Conservation (phyloP, 2,888 invertebrate species). For the Tromatobia lineatoria region DNA sequence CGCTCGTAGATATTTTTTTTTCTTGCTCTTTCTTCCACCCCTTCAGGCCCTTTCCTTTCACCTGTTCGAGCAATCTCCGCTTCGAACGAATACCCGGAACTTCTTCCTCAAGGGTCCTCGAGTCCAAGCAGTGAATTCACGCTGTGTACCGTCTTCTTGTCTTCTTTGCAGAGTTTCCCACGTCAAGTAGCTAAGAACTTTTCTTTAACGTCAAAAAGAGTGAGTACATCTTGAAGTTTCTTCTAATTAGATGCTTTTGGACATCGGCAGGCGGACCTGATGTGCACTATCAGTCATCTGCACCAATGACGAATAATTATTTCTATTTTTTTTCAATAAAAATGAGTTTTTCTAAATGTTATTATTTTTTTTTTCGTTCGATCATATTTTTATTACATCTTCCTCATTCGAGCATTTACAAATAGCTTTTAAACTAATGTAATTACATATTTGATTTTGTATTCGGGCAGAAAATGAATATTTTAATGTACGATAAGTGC, state of each 20-base stretch:
- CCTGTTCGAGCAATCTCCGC: constrained; percentile 75
- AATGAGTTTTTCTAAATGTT: not conserved
- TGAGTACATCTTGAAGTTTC: constrained; percentile 3
- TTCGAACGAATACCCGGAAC: constrained; percentile 78
- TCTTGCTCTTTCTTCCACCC: constrained; percentile 49
- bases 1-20: constrained; percentile 68
- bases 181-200: constrained; percentile 28
- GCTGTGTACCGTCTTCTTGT: constrained; percentile 27
- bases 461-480: too few species aligned
- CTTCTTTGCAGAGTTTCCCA: constrained; percentile 30
- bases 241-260: constrained; percentile 7
- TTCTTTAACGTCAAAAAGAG: not conserved
- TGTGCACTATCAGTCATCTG: not conserved
- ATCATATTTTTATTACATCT: too few species aligned
- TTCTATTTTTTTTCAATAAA: not conserved
- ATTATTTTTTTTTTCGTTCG: too few species aligned
- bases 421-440: too few species aligned
- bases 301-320: not conserved
- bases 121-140: constrained; percentile 60
- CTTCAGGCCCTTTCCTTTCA: constrained; percentile 60
- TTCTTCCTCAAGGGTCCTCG: constrained; percentile 71
- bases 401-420: too few species aligned
- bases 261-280: not conserved
- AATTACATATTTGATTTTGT: too few species aligned
- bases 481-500: too few species aligned